Base-by-base conservation (phyloP, 2,888 invertebrate genomes). In the Catocala sponsa region DNA sequence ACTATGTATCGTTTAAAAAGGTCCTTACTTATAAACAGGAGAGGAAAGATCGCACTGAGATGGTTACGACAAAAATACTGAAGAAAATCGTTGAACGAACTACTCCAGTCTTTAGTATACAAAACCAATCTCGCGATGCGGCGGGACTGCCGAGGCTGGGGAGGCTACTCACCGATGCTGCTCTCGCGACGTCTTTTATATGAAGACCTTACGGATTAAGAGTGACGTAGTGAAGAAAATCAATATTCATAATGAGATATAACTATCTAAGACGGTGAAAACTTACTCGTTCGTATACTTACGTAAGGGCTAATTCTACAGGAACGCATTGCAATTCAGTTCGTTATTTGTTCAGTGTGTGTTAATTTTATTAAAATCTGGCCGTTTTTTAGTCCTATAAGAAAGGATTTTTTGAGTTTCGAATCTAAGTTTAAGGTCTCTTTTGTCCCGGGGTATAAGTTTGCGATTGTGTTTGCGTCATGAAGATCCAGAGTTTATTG, bases 51-150 rank as follows among this genome's bases (percentile, higher is more conserved):
- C 79, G 81, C 85, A 85, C 78, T 83, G 92, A 91, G 91, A 89
- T 86, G 92, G 92, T 90, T 91, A 88, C 79, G 86, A 87, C 86
- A 89, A 91, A 91, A 92, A 87, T 91, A 93, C 94, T 94, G 95
- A 94, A 94, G 95, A 94, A 95, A 95, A 95, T 94, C 95, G 94
- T 78, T 82, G 72, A 74, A 89, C 94, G 95, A 95, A 94, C 95
- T 95, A 95, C 95, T 95, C 89, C 95, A 94, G 95, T 91, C 91
- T 94, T 92, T 84, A 87, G 81, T 86, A 80, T 87, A 79, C 70
- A 84, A 81, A 91, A 92, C 94, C 93, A 80, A 88, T 87, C 94
- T 85, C 92, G 84, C 78, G 74, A 65, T 70, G 85, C 83, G 86
- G 88, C 82, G 80, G 87, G 89, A 76, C 72, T 81, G 89, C 88